Evolutionary conservation across 92 coral and sea anemone genomes (phyloP).

Genomic region (Actinostola sp.): DNA sequence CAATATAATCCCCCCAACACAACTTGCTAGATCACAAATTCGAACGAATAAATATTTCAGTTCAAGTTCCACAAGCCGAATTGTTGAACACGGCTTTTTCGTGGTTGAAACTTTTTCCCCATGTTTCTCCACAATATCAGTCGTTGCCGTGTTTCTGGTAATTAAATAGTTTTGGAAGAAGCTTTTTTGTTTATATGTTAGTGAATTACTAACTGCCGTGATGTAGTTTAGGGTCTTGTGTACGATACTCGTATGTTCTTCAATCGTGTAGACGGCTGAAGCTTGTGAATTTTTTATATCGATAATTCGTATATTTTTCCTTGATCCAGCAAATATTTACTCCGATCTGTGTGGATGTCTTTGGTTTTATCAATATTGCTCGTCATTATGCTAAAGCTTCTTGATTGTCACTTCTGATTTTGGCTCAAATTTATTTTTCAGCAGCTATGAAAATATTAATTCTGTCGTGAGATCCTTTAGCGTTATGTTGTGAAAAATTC

Average conservation of each 20-base stretch:
- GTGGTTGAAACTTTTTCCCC: neutral
- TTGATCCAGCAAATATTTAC: slow-evolving; percentile 14
- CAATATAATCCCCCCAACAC: slow-evolving; percentile 1
- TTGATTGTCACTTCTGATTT: neutral
- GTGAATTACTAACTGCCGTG: neutral
- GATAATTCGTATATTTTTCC: slow-evolving; percentile 15
- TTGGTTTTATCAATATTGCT: slow-evolving; percentile 5
- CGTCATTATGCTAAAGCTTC: neutral
- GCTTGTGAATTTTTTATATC: slow-evolving; percentile 9
- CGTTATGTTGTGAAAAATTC: neutral
- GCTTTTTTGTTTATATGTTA: neutral
- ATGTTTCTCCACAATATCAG: neutral
- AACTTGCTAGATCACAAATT: slow-evolving; percentile 14
- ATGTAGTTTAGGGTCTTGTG: neutral
- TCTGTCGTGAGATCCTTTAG: neutral
- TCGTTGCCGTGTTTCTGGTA: neutral
- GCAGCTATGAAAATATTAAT: neutral
- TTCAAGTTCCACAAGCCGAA: slow-evolving; percentile 4
- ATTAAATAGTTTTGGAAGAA: neutral
- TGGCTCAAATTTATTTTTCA: neutral
- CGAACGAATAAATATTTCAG: slow-evolving; percentile 17
- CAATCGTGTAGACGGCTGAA: neutral
- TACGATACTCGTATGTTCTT: neutral
- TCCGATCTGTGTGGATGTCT: neutral
- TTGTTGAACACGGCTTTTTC: neutral